phyloP scores from a whole-genome alignment of 2,797 vertebrate species.

The Triplophysa bombifrons region DNA sequence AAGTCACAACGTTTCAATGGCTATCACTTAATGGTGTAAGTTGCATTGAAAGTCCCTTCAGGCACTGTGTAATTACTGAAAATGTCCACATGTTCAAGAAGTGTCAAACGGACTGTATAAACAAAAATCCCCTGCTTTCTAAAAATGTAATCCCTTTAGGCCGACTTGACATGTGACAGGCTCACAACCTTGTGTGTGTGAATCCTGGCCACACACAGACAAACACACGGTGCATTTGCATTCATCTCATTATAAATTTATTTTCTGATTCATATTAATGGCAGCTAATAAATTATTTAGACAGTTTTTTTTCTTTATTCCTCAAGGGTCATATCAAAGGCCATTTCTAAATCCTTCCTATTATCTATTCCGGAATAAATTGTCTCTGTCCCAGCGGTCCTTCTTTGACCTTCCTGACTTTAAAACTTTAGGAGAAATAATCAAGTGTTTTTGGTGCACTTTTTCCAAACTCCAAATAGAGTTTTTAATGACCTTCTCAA shows the following conservation, averaged over 20 bases:
- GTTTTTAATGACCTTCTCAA: conserved; percentile 20
- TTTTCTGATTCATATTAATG: conserved; percentile 73
- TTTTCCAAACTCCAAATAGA: conserved; percentile 8
- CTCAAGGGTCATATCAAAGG: conserved; percentile 72
- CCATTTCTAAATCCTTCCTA: conserved; percentile 65
- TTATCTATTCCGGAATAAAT: conserved; percentile 73
- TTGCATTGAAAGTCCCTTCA: not conserved
- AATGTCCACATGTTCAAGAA: not conserved
- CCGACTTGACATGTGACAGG: conserved; percentile 16
- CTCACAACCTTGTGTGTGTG: conserved; percentile 38
- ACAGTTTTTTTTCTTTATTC: conserved; percentile 66
- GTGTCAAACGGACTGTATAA: not conserved
- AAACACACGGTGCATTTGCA: conserved; percentile 62
- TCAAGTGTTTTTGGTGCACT: conserved; percentile 32
- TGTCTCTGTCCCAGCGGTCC: conserved; percentile 60
- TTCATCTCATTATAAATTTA: conserved; percentile 67
- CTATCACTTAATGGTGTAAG: not conserved
- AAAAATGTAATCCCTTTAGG: conserved; percentile 27
- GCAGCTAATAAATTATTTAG: conserved; percentile 73
- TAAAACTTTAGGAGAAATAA: conserved; percentile 65
- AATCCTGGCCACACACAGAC: conserved; percentile 30
- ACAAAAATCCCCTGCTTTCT: not conserved
- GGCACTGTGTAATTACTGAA: not conserved
- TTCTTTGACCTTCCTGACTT: conserved; percentile 71
- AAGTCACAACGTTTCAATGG: not conserved